Percentiles rank a stretch among this genome's conserved stretches.
These are phyloP conservation scores for Sebastes itinus DNA, from an alignment of 2,797 vertebrate species.

Conservation along the genomic window DNA sequence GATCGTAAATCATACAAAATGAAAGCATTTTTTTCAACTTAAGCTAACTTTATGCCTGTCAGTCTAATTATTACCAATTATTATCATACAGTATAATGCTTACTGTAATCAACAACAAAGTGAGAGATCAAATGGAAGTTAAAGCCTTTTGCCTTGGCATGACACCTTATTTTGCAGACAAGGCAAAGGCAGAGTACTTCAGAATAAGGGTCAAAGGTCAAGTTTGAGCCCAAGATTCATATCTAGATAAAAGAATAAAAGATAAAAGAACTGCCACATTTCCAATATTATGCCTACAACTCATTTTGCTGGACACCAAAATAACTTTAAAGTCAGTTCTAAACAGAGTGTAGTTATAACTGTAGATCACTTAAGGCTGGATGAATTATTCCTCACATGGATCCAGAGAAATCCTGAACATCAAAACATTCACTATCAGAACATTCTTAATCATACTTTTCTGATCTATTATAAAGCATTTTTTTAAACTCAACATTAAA, in stretches of 20 bases:
- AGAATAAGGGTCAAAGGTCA: neutral
- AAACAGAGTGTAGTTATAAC: neutral
- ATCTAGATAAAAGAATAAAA: too few relatives aligned
- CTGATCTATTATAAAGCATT: neutral
- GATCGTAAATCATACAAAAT: too few relatives aligned
- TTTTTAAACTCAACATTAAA: neutral
- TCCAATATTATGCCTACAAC: too few relatives aligned
- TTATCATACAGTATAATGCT: neutral
- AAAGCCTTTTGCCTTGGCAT: neutral
- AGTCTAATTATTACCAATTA: neutral
- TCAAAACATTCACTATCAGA: neutral
- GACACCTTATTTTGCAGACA: neutral
- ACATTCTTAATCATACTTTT: neutral
- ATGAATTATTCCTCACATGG: constrained; percentile 32
- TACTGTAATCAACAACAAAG: neutral
- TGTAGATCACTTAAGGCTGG: neutral
- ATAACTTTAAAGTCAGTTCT: too few relatives aligned
- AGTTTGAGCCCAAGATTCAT: neutral
- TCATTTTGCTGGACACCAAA: too few relatives aligned
- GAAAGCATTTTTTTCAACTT: too few relatives aligned
- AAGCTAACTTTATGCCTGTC: neutral
- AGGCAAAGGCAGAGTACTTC: neutral
- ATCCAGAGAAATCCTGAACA: constrained; percentile 5
- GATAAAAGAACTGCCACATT: too few relatives aligned
- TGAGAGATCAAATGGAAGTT: neutral